Evolutionary conservation across 2,797 vertebrate species (phyloP), one percentile per base, ranked within the genome.

Genomic region (Diceros bicornis): DNA sequence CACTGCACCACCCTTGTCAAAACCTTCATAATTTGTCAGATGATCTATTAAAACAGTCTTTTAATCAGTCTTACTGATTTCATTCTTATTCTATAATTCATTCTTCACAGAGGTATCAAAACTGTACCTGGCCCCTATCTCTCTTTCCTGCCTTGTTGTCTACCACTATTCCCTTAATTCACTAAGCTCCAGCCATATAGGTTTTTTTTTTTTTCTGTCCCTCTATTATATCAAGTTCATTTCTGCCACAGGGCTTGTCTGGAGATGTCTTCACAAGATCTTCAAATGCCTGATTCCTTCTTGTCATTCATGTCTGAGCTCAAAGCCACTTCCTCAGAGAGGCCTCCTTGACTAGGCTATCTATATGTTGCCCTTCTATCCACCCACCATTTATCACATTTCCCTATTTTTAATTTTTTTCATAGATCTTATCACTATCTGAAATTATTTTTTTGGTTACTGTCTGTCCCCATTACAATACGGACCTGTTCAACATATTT

Each of bases 371-470:
- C 21, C 34, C 37, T 77, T 85, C 37, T n/a, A 37, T 41, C 2
- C 10, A 32, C 25, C 18, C 57, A 90, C 11, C 69, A 69, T 29
- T 83, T 83, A 83, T 29, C 69, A 62, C n/a, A n/a, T 27, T 71
- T 55, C 20, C 59, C 18, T 59, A 61, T 92, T 59, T 68, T 82
- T 75, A 50, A 32, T 72, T 86, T 66, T 87, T 57, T 50, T 18
- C 34, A 74, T 41, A 66, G 37, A 11, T 75, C 50, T 59, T 61
- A 75, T 75, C 57, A 68, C 20, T 68, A 59, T 59, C 47, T 68
- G n/a, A 57, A 66, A 83, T 21, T 95, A 61, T 74, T 91, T 88
- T 23, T 91, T 94, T 89, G 57, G 47, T 75, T 83, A 75, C 34
- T 52, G 6, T 95, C 44, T 89, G 47, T 44, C 59, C 62, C 21